Percentiles rank a stretch among this genome's conserved stretches.
Conservation (phyloP, 2,888 invertebrate species). For the Rutpela maculata region DNA sequence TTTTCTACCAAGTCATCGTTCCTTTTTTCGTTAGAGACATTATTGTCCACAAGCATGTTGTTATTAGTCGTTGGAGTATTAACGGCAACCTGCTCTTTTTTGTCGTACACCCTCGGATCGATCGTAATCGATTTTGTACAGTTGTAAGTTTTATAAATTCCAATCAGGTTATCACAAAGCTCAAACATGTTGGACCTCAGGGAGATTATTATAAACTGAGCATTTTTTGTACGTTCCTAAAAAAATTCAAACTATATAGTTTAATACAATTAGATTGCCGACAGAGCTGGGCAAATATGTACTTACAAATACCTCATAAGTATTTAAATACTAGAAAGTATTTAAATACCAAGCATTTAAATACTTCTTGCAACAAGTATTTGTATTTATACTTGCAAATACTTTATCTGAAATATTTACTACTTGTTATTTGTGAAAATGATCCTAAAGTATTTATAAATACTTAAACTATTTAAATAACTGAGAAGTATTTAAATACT, state of each 20-base stretch:
- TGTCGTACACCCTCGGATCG: conserved; percentile 64
- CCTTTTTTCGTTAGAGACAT: neutral
- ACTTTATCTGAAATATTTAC: no score
- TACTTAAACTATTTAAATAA: no score
- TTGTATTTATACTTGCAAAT: no score
- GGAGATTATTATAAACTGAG: conserved; percentile 98
- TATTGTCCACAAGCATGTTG: neutral
- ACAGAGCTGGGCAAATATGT: no score
- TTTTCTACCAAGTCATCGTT: neutral
- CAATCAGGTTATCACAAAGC: conserved; percentile 91
- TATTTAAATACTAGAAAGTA: no score
- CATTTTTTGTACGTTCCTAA: conserved; percentile 95
- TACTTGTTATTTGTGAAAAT: no score
- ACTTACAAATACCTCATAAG: no score
- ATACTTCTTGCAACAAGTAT: no score
- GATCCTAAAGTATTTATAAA: no score
- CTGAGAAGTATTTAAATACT: no score
- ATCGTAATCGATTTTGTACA: conserved; percentile 88
- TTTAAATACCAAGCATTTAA: no score
- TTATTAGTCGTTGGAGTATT: conserved; percentile 2
- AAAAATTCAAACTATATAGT: conserved; percentile 45
- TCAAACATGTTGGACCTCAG: conserved; percentile 99
- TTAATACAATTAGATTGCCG: neutral
- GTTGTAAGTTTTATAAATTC: conserved; percentile 96
- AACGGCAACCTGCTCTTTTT: conserved; percentile 16